Evolutionary conservation across 1,140 invertebrate species (phyloP).

Genomic region (Laupala kohalensis): DNA sequence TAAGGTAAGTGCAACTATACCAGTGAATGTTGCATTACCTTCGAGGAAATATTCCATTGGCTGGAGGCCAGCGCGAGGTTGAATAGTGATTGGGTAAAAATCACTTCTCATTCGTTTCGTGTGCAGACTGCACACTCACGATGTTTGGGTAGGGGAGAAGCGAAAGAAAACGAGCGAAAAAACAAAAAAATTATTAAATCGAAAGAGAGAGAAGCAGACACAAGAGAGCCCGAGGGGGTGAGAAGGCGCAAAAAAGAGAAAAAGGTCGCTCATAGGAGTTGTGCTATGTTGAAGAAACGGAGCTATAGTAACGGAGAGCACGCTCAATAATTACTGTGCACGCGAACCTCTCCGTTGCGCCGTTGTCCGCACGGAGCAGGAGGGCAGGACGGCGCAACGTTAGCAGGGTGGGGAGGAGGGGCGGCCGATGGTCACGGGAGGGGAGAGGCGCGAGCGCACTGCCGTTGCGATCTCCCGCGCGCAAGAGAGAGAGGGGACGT

Average conservation of each 20-base stretch:
- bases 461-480: no score
- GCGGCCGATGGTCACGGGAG: background rate
- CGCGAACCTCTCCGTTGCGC: background rate
- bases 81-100: background rate
- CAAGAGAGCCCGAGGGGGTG: background rate
- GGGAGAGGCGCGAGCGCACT: background rate
- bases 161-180: background rate
- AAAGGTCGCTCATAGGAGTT: background rate
- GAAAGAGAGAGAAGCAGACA: background rate
- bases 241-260: background rate
- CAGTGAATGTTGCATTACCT: background rate
- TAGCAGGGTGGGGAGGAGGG: background rate
- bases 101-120: background rate
- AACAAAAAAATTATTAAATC: no score
- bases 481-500: background rate
- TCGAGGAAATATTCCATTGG: background rate
- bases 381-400: background rate
- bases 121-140: background rate
- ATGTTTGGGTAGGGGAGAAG: background rate
- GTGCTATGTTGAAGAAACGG: background rate
- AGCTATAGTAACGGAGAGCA: background rate
- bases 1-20: background rate
- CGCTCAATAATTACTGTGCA: background rate
- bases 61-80: background rate
- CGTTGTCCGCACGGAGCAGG: no score